A percentile compares a stretch with the other conserved stretches of the same genome.
phyloP scores from a whole-genome alignment of 2,888 invertebrate species.

The Xestia xanthographa region DNA sequence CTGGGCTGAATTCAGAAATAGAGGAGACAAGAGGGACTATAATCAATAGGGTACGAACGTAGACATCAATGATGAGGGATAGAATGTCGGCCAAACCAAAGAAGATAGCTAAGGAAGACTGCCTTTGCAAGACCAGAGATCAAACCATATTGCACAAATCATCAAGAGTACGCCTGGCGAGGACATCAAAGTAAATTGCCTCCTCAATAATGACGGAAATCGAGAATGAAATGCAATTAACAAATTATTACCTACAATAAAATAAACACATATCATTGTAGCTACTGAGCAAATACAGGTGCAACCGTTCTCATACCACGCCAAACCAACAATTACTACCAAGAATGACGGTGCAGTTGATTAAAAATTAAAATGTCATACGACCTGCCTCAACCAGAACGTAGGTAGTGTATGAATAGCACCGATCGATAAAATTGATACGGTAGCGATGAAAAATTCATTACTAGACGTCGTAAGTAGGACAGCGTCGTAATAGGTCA shows the following conservation, averaged over 20 bases:
- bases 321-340: conserved; percentile 36
- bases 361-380: conserved; percentile 46
- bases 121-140: neutral
- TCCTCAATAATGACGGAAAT: neutral
- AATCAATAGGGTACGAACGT: neutral
- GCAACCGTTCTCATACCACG: conserved; percentile 37
- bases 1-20: neutral
- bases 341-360: conserved; percentile 34
- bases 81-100: neutral
- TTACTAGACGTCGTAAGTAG: conserved; percentile 42
- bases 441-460: conserved; percentile 60
- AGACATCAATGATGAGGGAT: too few species aligned
- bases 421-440: conserved; percentile 49
- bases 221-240: neutral
- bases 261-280: conserved; percentile 22
- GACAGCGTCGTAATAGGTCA: conserved; percentile 43
- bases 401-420: conserved; percentile 26
- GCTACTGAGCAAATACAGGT: conserved; percentile 32
- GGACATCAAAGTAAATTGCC: neutral
- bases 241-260: conserved; percentile 2
- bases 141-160: neutral
- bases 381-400: conserved; percentile 55
- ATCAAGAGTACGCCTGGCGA: neutral
- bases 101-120: neutral
- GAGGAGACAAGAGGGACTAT: neutral